Evolutionary conservation across 2,888 invertebrate genomes (phyloP), one percentile per base, ranked within the genome.

Genomic region (Lasius platythorax): DNA sequence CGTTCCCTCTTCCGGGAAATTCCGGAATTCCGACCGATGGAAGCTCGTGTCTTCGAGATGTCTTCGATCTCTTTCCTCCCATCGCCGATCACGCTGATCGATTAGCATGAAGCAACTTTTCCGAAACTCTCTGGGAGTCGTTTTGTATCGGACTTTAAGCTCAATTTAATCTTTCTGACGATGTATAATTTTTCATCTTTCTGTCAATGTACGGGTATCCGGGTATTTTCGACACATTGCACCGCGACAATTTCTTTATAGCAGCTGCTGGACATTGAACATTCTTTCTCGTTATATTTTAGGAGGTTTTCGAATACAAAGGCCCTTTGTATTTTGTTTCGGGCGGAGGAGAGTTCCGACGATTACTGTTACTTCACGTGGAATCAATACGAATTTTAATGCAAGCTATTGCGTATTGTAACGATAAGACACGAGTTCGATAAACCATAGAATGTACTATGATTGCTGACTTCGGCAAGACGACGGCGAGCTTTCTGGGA

Each of bases 381-480:
- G 8, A 1, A 50, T n/a, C n/a, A 53, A 8, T 53, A 53, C 50
- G 5, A 9, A 43, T 33, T 43, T 50, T 40, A 46, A 12, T 12
- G 2, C 23, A 4, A 33, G 9, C n/a, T 28, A 33, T 68, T 50
- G 46, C 23, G 23, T 46, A 12, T 30, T 4, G 18, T n/a, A 6
- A n/a, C 12, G n/a, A 1, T 33, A 18, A 33, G n/a, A 68, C 46
- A 33, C 18, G 68, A n/a, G 18, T 56, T 15, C 12, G 43, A 61
- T 68, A 61, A 61, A 70, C 11, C 4, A 15, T 37, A 5, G 18
- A 18, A 53, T 64, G 23, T 23, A 40, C 66, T 12, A 30, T 58
- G 78, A 79, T 79, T 61, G 79, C 79, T 70, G 70, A 79, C 61
- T 70, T 79, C 33, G 15, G 23, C 23, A 58, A 79, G 43, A 79